Evolutionary conservation across 2,888 invertebrate species (phyloP).

Genomic region (Ectemnius cavifrons): DNA sequence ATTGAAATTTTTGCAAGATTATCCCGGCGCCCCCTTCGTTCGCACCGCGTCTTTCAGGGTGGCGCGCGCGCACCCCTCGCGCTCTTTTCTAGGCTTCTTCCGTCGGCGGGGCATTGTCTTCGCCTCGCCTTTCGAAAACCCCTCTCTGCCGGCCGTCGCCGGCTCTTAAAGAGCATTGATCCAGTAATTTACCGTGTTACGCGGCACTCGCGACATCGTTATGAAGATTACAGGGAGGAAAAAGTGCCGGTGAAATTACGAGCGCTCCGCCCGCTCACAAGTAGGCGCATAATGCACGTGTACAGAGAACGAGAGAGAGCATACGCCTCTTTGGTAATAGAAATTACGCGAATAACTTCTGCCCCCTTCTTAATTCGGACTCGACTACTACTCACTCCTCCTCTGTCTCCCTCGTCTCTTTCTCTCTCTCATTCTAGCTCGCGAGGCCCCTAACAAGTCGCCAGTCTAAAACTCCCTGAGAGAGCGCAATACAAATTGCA

Average conservation of each 20-base stretch:
- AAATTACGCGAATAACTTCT: constrained; percentile 49
- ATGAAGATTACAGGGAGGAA: constrained; percentile 62
- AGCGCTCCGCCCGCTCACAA: constrained; percentile 40
- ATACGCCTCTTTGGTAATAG: constrained; percentile 53
- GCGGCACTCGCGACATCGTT: constrained; percentile 60
- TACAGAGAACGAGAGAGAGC: constrained; percentile 10
- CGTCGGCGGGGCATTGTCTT: constrained; percentile 47
- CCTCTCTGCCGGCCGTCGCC: constrained; percentile 31
- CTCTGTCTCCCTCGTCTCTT: too few species aligned
- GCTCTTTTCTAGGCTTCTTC: constrained; percentile 19
- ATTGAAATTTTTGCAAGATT: constrained; percentile 76
- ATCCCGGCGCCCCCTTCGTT: constrained; percentile 52
- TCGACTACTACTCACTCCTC: constrained; percentile 9
- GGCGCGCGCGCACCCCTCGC: background rate
- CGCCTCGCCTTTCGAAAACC: constrained; percentile 39
- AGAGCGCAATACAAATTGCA: too few species aligned
- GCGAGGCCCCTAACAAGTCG: too few species aligned
- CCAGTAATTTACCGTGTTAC: constrained; percentile 63
- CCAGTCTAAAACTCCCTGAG: too few species aligned
- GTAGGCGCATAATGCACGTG: constrained; percentile 53
- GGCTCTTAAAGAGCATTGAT: constrained; percentile 62
- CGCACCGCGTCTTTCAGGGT: constrained; percentile 13
- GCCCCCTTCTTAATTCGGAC: constrained; percentile 40
- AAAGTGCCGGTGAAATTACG: constrained; percentile 58
- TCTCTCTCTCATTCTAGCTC: too few species aligned